Evolutionary conservation across 2,888 invertebrate genomes (phyloP).

Genomic region (Chorisops tibialis): DNA sequence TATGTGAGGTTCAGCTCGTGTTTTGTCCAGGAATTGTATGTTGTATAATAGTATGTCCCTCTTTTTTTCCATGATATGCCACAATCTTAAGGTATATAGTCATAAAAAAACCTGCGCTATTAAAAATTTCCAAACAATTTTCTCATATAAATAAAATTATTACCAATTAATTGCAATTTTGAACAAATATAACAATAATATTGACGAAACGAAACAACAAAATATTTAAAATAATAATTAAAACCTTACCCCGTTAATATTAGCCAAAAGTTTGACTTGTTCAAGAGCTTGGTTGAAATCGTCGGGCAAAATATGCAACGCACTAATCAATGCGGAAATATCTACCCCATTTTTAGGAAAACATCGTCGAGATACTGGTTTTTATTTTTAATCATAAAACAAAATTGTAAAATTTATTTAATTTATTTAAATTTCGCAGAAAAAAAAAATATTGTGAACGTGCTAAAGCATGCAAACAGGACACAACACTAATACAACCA

Average conservation of each 20-base stretch:
- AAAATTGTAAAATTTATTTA: neutral
- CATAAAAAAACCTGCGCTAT: no score
- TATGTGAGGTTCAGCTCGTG: no score
- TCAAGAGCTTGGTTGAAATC: conserved; percentile 30
- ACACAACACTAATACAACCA: conserved; percentile 23
- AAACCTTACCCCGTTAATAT: conserved; percentile 40
- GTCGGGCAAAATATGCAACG: conserved; percentile 14
- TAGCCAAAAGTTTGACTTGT: conserved; percentile 36
- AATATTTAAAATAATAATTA: neutral
- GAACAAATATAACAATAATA: conserved; percentile 6
- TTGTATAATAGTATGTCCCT: no score
- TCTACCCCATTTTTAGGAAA: conserved; percentile 37
- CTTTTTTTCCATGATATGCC: no score
- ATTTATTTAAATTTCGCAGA: neutral
- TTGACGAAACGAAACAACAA: conserved; percentile 21
- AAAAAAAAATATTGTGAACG: neutral
- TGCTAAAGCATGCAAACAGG: conserved; percentile 29
- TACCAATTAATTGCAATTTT: no score
- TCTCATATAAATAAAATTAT: no score
- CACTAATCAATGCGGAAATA: conserved; percentile 29
- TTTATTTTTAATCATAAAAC: conserved; percentile 10
- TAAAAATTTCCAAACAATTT: no score
- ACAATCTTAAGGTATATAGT: no score
- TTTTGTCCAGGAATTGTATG: no score
- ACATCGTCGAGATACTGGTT: conserved; percentile 40